phyloP scores from a whole-genome alignment of 2,797 vertebrate species.

The Xenentodon cancila region DNA sequence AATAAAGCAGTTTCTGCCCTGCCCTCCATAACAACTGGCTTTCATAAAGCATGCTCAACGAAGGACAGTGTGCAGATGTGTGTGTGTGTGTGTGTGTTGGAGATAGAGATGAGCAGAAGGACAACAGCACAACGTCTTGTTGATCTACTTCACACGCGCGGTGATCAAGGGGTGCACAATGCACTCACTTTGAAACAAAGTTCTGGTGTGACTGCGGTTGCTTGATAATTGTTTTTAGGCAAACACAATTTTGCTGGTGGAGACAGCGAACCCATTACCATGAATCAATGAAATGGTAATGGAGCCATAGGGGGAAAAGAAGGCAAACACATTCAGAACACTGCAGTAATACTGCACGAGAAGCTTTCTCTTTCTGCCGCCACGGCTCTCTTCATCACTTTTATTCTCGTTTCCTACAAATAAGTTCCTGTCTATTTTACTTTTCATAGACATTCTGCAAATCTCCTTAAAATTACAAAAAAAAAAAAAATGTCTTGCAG shows the following conservation, averaged over 20 bases:
- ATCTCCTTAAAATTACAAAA: constrained; percentile 12
- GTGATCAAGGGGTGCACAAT: constrained; percentile 48
- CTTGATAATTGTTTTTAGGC: constrained; percentile 77
- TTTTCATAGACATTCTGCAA: constrained; percentile 39
- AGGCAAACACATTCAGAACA: constrained; percentile 21
- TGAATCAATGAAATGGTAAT: constrained; percentile 77
- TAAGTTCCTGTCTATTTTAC: constrained; percentile 31
- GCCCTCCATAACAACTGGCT: constrained; percentile 64
- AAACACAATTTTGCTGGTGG: constrained; percentile 67
- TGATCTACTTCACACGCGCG: constrained; percentile 33
- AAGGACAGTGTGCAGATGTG: constrained; percentile 30
- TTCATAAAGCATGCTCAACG: constrained; percentile 40
- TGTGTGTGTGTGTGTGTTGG: too few relatives aligned
- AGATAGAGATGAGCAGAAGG: too few relatives aligned
- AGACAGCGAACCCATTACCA: constrained; percentile 74
- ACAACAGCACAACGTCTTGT: too few relatives aligned
- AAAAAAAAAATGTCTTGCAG: constrained; percentile 41
- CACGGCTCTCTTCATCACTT: neutral
- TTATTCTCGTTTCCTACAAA: constrained; percentile 3
- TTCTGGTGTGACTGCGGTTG: constrained; percentile 65
- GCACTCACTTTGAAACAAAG: constrained; percentile 60
- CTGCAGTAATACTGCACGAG: constrained; percentile 33
- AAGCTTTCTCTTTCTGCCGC: constrained; percentile 8
- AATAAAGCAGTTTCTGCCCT: constrained; percentile 55
- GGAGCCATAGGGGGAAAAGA: constrained; percentile 48